A percentile compares a stretch with the other conserved stretches of the same genome.
Conservation (phyloP, 2,888 invertebrate genomes). For the Sceliomorpha sp. region DNA sequence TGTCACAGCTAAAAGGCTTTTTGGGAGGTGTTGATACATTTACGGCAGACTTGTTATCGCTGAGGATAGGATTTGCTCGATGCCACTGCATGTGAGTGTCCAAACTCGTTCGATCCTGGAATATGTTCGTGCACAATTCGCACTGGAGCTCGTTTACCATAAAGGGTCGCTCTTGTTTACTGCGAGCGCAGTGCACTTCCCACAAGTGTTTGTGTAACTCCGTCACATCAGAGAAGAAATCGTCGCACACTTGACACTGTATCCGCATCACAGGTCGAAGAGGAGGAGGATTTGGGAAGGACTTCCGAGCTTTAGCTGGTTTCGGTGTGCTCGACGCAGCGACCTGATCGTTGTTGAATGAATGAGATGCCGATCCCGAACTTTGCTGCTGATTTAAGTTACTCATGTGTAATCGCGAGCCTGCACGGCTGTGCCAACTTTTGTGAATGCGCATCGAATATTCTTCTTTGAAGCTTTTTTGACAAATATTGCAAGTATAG, state of each 20-base stretch:
- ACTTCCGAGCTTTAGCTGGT: conserved; percentile 71
- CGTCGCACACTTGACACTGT: conserved; percentile 84
- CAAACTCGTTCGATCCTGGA: conserved; percentile 79
- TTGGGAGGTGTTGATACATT: conserved; percentile 11
- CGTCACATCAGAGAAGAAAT: conserved; percentile 82
- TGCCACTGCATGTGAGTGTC: conserved; percentile 81
- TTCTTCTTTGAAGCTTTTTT: conserved; percentile 84
- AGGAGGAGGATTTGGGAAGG: conserved; percentile 61
- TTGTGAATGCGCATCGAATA: conserved; percentile 84
- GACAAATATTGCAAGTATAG: conserved; percentile 85
- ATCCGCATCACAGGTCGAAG: conserved; percentile 58
- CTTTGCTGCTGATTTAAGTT: too few relatives aligned
- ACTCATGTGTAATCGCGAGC: conserved; percentile 69
- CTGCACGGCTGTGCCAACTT: conserved; percentile 83
- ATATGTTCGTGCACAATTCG: conserved; percentile 81
- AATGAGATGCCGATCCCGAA: neutral
- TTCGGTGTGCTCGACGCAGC: conserved; percentile 43
- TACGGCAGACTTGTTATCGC: conserved; percentile 52
- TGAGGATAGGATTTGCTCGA: conserved; percentile 71
- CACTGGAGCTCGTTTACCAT: conserved; percentile 72
- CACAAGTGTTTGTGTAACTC: conserved; percentile 84
- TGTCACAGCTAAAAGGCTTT: conserved; percentile 82
- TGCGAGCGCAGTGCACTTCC: conserved; percentile 82
- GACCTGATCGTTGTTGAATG: neutral
- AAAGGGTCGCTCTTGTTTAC: conserved; percentile 71